Conservation (phyloP, 1,140 invertebrate genomes). For the Eupristina koningsbergeri region DNA sequence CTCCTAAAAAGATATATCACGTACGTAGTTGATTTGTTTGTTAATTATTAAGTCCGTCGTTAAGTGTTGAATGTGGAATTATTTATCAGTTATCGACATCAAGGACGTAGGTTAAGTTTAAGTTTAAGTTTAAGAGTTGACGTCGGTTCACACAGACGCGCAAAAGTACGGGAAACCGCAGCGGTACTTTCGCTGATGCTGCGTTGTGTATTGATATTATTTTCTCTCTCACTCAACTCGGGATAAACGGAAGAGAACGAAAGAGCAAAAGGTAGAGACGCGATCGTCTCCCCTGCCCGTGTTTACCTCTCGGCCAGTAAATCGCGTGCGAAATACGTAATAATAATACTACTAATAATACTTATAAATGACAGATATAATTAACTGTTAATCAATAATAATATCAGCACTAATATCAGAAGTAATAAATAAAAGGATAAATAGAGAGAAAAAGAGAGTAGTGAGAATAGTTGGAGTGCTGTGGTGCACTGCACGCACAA, state of each 20-base stretch:
- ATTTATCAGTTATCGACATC: background rate
- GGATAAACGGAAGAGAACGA: conserved; percentile 32
- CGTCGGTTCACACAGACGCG: too few relatives aligned
- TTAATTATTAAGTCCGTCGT: background rate
- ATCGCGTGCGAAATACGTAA: conserved; percentile 26
- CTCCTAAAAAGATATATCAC: conserved; percentile 19
- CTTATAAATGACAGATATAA: conserved; percentile 47
- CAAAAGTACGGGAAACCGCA: background rate
- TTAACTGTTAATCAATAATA: conserved; percentile 40
- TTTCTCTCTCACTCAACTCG: conserved; percentile 31
- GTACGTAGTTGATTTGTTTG: conserved; percentile 18
- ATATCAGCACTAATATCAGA: conserved; percentile 50
- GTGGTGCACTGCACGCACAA: background rate
- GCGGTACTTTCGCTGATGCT: conserved; percentile 11
- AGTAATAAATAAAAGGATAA: conserved; percentile 50
- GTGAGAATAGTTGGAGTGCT: background rate
- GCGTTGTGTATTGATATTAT: background rate
- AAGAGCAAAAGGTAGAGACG: background rate
- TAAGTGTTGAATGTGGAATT: background rate
- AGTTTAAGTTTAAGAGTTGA: too few relatives aligned
- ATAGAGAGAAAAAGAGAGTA: conserved; percentile 33
- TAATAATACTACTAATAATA: conserved; percentile 53
- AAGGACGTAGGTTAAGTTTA: too few relatives aligned
- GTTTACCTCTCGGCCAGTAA: background rate
- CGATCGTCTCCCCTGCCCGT: background rate